Evolutionary conservation across 2,797 vertebrate species (phyloP).

Genomic region (Acipenser ruthenus): DNA sequence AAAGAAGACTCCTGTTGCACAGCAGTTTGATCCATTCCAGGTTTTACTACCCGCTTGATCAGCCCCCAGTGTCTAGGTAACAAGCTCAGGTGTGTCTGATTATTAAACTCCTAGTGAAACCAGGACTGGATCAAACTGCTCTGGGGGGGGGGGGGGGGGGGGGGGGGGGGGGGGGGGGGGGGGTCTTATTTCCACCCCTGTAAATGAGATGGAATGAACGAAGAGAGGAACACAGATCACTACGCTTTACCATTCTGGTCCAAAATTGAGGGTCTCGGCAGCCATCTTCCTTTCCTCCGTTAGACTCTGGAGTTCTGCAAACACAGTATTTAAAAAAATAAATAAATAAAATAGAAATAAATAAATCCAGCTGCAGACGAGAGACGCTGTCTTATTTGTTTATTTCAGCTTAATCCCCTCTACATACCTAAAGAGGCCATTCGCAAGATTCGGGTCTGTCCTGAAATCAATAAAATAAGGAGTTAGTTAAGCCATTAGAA

Average conservation of each 20-base stretch:
- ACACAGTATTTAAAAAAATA: slow-evolving; percentile 1
- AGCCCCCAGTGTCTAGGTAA: no score
- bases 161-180: no score
- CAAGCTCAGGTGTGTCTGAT: no score
- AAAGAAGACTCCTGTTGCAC: no score
- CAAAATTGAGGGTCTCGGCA: slow-evolving; percentile 92
- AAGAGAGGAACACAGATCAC: neutral
- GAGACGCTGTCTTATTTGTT: no score
- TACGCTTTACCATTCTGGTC: slow-evolving; percentile 78
- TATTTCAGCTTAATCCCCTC: no score
- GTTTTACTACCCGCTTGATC: no score
- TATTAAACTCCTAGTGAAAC: no score
- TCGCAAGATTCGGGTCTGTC: neutral
- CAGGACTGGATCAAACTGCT: no score
- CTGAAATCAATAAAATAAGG: neutral
- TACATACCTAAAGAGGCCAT: neutral
- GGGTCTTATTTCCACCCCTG: no score
- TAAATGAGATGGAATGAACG: neutral
- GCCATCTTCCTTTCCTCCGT: slow-evolving; percentile 78
- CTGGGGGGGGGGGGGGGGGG: no score
- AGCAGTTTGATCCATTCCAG: no score
- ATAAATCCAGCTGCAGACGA: neutral
- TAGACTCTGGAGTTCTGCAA: slow-evolving; percentile 60
- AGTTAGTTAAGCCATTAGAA: neutral
- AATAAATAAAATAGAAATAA: neutral